Evolutionary conservation across 1,140 invertebrate species (phyloP).

Genomic region (Macrobrachium nipponense): DNA sequence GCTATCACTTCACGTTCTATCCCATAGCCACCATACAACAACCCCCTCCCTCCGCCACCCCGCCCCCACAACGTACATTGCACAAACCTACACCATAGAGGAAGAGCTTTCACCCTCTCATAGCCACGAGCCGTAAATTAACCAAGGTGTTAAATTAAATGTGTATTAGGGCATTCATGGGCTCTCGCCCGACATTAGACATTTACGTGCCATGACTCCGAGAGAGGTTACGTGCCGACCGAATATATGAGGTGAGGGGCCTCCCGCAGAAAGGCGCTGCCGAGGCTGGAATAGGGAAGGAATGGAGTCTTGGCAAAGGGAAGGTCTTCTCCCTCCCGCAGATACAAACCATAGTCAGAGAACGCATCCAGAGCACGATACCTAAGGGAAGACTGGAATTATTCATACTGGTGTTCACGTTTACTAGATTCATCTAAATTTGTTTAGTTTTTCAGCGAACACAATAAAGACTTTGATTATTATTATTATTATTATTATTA

Average conservation of each 20-base stretch:
- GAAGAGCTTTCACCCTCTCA: neutral
- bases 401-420: too few species aligned
- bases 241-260: neutral
- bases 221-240: neutral
- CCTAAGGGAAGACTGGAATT: too few species aligned
- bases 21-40: neutral
- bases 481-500: too few species aligned
- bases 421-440: too few species aligned
- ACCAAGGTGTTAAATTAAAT: slow-evolving; percentile 25
- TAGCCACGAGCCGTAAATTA: slow-evolving; percentile 1
- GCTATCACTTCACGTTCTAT: neutral
- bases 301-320: neutral
- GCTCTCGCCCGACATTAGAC: neutral
- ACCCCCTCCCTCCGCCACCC: neutral
- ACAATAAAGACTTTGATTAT: too few species aligned
- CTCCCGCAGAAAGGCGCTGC: neutral
- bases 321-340: neutral
- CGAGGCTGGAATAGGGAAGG: neutral
- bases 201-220: neutral
- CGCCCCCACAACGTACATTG: too few species aligned
- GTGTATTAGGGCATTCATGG: slow-evolving; percentile 14
- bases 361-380: too few species aligned
- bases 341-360: too few species aligned
- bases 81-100: neutral
- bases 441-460: too few species aligned